Evolutionary conservation across 2,113 vertebrate genomes (phyloP).

Genomic region (Holacanthus passer): DNA sequence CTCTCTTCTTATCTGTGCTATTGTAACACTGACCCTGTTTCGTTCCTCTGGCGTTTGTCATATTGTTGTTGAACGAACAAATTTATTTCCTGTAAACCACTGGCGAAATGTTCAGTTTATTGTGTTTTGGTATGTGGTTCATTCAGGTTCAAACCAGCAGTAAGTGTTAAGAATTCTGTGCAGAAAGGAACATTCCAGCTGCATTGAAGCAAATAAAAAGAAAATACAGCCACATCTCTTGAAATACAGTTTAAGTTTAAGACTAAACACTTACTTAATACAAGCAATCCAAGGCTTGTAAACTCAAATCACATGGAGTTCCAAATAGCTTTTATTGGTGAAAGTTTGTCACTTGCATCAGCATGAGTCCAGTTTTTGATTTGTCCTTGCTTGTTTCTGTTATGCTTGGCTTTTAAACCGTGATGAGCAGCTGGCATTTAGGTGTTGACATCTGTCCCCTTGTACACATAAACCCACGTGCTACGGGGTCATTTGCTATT

Average conservation of each 20-base stretch:
- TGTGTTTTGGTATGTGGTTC: not conserved
- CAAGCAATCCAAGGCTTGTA: not conserved
- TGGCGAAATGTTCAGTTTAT: not conserved
- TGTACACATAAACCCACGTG: not conserved
- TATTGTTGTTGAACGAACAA: not conserved
- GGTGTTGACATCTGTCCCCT: constrained; percentile 9
- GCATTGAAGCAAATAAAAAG: not conserved
- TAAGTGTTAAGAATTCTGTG: no score
- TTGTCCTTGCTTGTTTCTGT: not conserved
- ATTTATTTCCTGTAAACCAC: not conserved
- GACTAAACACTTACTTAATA: not conserved
- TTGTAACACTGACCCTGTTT: not conserved
- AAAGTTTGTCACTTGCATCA: not conserved
- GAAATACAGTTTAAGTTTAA: not conserved
- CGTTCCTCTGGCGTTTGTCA: not conserved
- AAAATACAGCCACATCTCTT: not conserved
- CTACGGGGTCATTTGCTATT: constrained; percentile 1
- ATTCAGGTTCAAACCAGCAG: not conserved
- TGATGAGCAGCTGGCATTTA: constrained; percentile 9
- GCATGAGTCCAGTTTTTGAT: not conserved
- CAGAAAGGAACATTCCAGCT: no score
- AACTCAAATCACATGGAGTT: not conserved
- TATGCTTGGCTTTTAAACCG: not conserved
- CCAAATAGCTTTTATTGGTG: not conserved
- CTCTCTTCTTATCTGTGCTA: not conserved